Evolutionary conservation across 1,140 invertebrate genomes (phyloP).

Genomic region (Habropoda laboriosa): DNA sequence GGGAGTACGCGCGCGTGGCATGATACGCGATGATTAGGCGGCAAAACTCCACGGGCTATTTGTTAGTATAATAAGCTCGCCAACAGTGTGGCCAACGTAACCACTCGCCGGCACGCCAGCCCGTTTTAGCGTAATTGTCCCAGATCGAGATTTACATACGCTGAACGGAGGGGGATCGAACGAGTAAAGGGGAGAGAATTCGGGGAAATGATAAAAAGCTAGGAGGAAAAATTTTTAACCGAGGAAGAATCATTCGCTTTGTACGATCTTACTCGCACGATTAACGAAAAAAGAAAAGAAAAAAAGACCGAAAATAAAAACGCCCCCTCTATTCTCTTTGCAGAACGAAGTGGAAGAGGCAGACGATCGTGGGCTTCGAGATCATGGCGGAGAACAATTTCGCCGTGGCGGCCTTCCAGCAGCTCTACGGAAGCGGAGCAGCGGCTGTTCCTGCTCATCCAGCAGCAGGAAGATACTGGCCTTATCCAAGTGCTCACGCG

Average conservation of each 20-base stretch:
- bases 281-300: background rate
- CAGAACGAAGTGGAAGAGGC: slow-evolving; percentile 99
- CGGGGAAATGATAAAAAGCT: slow-evolving; percentile 41
- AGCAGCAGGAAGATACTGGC: slow-evolving; percentile 85
- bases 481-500: slow-evolving; percentile 84
- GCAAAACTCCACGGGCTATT: slow-evolving; percentile 79
- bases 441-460: slow-evolving; percentile 81
- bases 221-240: slow-evolving; percentile 22
- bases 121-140: slow-evolving; percentile 81
- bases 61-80: slow-evolving; percentile 81
- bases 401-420: slow-evolving; percentile 97
- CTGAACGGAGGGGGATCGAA: slow-evolving; percentile 49
- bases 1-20: slow-evolving; percentile 69
- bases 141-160: slow-evolving; percentile 80
- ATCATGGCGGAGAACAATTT: slow-evolving; percentile 98
- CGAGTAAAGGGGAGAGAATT: background rate
- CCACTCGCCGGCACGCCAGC: slow-evolving; percentile 80
- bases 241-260: slow-evolving; percentile 12
- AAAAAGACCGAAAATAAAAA: background rate
- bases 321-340: slow-evolving; percentile 75
- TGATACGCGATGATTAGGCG: slow-evolving; percentile 81
- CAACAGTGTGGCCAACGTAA: slow-evolving; percentile 80
- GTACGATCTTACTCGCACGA: no score
- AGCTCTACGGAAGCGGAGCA: slow-evolving; percentile 88
- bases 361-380: slow-evolving; percentile 98